These are phyloP conservation scores for Petrophora chlorosata DNA, from an alignment of 2,888 invertebrate genomes.

Conservation along the genomic window DNA sequence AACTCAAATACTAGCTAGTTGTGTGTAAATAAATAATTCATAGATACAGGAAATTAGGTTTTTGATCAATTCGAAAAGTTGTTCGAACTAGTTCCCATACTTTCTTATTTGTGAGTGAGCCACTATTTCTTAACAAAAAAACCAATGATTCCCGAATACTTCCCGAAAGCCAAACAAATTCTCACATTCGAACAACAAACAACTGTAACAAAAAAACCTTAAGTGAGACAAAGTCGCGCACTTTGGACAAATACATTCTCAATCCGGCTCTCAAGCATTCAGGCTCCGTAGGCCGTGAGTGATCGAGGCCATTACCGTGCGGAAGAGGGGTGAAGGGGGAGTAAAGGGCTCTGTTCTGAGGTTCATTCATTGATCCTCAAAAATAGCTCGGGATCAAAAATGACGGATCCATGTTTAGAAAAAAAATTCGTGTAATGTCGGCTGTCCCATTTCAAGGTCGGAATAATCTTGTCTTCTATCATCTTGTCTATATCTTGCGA, in stretches of 20 bases:
- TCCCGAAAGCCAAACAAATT: constrained; percentile 33
- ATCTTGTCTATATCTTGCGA: no score
- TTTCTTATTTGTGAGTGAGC: no score
- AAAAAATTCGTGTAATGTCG: no score
- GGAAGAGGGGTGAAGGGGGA: not conserved
- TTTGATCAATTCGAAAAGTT: no score
- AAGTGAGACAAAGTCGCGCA: constrained; percentile 39
- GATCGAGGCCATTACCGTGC: constrained; percentile 35
- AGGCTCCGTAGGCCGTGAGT: constrained; percentile 35
- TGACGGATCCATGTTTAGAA: no score
- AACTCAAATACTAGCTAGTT: no score
- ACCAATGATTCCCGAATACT: constrained; percentile 21
- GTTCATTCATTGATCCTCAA: constrained; percentile 20
- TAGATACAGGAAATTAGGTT: no score
- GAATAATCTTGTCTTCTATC: no score
- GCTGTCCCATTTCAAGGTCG: no score
- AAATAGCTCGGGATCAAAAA: constrained; percentile 2
- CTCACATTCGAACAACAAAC: constrained; percentile 34
- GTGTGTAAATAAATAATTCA: no score
- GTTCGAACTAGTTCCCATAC: no score
- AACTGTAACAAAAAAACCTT: constrained; percentile 39
- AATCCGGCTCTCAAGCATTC: constrained; percentile 27
- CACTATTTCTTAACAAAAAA: constrained; percentile 13
- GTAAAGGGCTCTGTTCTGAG: constrained; percentile 10
- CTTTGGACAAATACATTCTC: constrained; percentile 28